Conservation (phyloP, 2,797 vertebrate species). For the Sebastes diploproa region DNA sequence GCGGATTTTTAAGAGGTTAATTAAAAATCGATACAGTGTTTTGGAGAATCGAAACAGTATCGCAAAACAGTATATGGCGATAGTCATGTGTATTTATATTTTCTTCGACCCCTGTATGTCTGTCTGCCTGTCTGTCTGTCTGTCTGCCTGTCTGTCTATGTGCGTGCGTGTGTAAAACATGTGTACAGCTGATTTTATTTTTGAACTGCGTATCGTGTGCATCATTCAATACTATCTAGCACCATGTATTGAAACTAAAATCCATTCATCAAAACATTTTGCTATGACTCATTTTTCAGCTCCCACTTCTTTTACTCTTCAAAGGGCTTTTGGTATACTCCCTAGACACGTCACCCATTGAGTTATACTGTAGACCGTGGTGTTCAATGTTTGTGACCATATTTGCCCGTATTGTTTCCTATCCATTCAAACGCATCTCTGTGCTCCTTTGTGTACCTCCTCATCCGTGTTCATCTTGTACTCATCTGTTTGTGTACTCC, state of each 20-base stretch:
- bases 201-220: background rate
- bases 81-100: too few relatives aligned
- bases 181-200: background rate
- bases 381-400: background rate
- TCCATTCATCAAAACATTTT: background rate
- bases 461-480: conserved; percentile 23
- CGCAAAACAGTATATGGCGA: too few relatives aligned
- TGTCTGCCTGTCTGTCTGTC: too few relatives aligned
- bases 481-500: conserved; percentile 37
- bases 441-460: conserved; percentile 11
- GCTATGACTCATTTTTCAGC: background rate
- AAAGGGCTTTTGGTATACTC: background rate
- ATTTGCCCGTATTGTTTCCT: conserved; percentile 1
- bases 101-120: too few relatives aligned
- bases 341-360: background rate
- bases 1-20: too few relatives aligned
- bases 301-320: background rate
- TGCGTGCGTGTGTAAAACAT: background rate
- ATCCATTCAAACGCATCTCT: background rate
- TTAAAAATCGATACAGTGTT: too few relatives aligned
- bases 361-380: background rate
- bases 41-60: too few relatives aligned
- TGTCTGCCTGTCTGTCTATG: background rate
- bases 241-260: background rate
- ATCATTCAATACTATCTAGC: background rate